These are phyloP conservation scores for Petrolisthes manimaculis DNA, from an alignment of 2,888 invertebrate genomes.

Conservation along the genomic window DNA sequence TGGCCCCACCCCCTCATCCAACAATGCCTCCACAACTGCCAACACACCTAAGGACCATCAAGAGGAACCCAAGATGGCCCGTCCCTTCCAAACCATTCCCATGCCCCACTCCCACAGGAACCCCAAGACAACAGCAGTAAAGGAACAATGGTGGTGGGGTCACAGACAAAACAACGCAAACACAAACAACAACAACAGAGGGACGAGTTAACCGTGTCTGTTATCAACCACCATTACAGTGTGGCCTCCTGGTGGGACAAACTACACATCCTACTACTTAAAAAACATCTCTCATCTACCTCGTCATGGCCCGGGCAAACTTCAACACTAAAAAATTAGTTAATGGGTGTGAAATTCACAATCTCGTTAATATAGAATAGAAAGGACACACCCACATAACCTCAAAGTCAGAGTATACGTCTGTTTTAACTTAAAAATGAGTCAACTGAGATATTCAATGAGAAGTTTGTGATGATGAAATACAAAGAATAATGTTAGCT, in stretches of 20 bases:
- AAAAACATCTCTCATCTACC: constrained; percentile 85
- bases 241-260: constrained; percentile 79
- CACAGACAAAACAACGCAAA: neutral
- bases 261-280: constrained; percentile 82
- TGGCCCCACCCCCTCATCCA: neutral
- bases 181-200: constrained; percentile 22
- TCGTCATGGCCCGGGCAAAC: constrained; percentile 82
- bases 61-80: constrained; percentile 82
- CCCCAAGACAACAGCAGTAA: constrained; percentile 23
- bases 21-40: constrained; percentile 2
- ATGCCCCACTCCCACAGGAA: constrained; percentile 76
- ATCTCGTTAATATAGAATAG: no score
- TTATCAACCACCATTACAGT: constrained; percentile 52
- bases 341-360: neutral
- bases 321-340: constrained; percentile 74
- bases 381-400: no score
- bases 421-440: no score
- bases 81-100: constrained; percentile 83
- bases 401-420: no score
- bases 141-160: constrained; percentile 18
- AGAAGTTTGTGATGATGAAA: no score
- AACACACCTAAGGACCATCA: constrained; percentile 30
- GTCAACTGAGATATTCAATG: no score
- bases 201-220: constrained; percentile 67
- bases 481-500: no score